Evolutionary conservation across 2,797 vertebrate genomes (phyloP).

Genomic region (Scolopax rusticola): DNA sequence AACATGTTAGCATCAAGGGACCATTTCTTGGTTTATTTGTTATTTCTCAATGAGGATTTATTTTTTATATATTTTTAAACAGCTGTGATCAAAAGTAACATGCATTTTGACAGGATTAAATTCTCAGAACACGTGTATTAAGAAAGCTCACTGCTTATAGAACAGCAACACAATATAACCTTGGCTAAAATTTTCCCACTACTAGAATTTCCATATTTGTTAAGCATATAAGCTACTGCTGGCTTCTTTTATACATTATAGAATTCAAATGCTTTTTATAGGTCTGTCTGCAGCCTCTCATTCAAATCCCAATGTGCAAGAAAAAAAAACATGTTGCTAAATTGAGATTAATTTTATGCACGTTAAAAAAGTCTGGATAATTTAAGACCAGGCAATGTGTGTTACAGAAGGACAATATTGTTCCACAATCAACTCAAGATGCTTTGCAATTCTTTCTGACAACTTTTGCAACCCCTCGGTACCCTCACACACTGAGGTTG

Average conservation of each 20-base stretch:
- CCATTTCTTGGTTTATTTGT: neutral
- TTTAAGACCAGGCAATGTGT: conserved; percentile 36
- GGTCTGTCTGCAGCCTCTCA: conserved; percentile 1
- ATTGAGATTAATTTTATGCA: conserved; percentile 37
- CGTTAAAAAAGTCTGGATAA: conserved; percentile 36
- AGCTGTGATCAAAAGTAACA: neutral
- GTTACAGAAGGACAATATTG: conserved; percentile 43
- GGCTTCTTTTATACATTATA: conserved; percentile 35
- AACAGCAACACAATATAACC: neutral
- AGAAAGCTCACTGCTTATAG: neutral
- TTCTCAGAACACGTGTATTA: neutral
- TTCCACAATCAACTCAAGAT: conserved; percentile 3
- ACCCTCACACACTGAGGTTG: neutral
- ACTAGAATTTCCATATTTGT: neutral
- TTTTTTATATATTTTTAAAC: neutral
- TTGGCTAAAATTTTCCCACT: neutral
- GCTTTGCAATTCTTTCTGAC: conserved; percentile 6
- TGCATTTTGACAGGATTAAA: neutral
- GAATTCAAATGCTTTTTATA: conserved; percentile 61
- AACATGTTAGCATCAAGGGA: neutral
- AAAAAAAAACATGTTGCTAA: conserved; percentile 27
- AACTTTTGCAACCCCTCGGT: neutral
- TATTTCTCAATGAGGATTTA: neutral
- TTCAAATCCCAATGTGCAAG: conserved; percentile 47
- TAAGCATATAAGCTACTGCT: neutral